Conservation (phyloP, 2,888 invertebrate genomes). For the Macroteleia sp. region DNA sequence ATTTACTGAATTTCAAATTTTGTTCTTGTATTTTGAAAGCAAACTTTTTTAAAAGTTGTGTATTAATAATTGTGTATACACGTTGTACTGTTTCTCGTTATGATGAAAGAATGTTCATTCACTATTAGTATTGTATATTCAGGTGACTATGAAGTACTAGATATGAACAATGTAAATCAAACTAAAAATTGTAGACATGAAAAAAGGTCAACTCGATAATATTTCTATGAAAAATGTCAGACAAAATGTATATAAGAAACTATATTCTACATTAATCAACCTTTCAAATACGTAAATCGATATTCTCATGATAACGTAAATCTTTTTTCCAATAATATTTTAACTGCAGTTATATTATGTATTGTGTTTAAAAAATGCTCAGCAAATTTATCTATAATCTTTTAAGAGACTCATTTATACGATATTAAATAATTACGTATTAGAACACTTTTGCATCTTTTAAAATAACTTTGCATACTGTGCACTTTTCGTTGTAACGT, state of each 20-base stretch:
- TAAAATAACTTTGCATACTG: constrained; percentile 8
- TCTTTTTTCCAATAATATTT: no score
- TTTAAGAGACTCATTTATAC: constrained; percentile 16
- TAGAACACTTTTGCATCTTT: constrained; percentile 11
- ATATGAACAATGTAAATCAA: constrained; percentile 5
- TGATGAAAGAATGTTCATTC: constrained; percentile 1
- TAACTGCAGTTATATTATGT: no score
- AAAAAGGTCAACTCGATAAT: background rate
- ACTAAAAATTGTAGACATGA: background rate
- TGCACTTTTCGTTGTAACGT: background rate
- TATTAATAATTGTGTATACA: background rate
- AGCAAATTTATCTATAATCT: constrained; percentile 8
- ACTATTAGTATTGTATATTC: constrained; percentile 4
- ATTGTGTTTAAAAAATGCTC: background rate
- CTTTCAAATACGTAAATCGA: no score
- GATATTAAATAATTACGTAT: constrained; percentile 16
- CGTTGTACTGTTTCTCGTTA: background rate
- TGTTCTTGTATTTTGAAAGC: background rate
- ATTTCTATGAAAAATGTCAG: background rate
- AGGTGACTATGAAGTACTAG: background rate
- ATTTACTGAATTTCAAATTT: no score
- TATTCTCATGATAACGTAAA: no score
- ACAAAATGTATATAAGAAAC: no score
- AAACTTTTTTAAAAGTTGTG: background rate
- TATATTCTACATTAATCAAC: no score